A percentile compares a stretch with the other conserved stretches of the same genome.
These are phyloP conservation scores for Emydoidea blandingii DNA, from an alignment of 2,797 vertebrate genomes.

Conservation along the genomic window DNA sequence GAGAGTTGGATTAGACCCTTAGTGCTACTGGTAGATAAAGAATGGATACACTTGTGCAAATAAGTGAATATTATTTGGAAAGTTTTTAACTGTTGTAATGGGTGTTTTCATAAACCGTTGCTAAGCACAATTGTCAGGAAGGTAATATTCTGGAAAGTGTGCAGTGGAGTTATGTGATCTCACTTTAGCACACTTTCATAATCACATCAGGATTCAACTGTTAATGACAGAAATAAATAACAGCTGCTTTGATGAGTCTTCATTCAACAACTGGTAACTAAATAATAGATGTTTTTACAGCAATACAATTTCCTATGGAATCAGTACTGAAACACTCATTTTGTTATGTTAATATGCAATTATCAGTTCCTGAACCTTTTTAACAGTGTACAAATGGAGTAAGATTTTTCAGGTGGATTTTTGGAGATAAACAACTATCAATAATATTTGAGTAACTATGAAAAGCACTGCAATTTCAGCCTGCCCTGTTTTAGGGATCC, in stretches of 20 bases:
- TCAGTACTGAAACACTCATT: conserved; percentile 34
- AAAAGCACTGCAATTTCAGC: neutral
- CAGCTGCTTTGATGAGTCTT: conserved; percentile 3
- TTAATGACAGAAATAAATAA: neutral
- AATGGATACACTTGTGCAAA: neutral
- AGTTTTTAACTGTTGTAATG: neutral
- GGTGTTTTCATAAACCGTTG: neutral
- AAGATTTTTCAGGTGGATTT: neutral
- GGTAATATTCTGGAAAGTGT: neutral
- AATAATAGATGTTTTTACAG: neutral
- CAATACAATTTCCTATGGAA: neutral
- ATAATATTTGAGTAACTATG: neutral
- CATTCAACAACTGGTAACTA: neutral
- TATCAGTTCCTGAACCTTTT: neutral
- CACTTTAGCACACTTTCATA: fast-evolving
- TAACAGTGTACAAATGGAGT: neutral
- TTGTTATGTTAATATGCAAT: conserved; percentile 47
- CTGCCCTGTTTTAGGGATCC: neutral
- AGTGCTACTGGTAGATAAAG: neutral
- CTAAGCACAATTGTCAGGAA: neutral
- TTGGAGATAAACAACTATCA: neutral
- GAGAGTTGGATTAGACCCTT: neutral
- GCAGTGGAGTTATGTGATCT: fast-evolving
- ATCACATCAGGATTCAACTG: neutral
- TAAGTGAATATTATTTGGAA: neutral